Evolutionary conservation across 2,888 invertebrate species (phyloP).

Genomic region (Sepioteuthis lessoniana): DNA sequence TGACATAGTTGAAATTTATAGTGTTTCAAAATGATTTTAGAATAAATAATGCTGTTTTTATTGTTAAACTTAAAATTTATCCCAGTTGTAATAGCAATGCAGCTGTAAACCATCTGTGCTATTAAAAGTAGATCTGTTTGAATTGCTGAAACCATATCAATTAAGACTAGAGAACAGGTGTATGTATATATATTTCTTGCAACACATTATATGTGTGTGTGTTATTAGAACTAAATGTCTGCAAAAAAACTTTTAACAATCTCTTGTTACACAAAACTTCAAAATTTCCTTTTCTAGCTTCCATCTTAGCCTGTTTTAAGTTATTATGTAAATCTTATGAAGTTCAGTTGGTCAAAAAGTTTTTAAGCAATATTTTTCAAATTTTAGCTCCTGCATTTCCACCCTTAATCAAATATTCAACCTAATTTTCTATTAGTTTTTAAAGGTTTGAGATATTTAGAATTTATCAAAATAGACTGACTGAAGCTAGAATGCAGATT

Average conservation of each 20-base stretch:
- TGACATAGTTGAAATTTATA: not conserved
- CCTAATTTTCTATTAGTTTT: too few relatives aligned
- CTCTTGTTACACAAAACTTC: not conserved
- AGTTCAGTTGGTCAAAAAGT: too few relatives aligned
- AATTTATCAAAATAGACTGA: too few relatives aligned
- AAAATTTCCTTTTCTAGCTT: not conserved
- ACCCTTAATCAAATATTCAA: too few relatives aligned
- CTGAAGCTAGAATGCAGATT: too few relatives aligned
- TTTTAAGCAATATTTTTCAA: too few relatives aligned
- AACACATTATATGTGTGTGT: too few relatives aligned
- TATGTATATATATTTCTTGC: too few relatives aligned
- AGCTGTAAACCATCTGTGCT: not conserved
- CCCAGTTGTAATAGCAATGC: not conserved
- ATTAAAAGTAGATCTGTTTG: not conserved
- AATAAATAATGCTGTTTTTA: not conserved
- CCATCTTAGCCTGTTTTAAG: not conserved
- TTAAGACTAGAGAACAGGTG: not conserved
- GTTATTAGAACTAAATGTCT: not conserved
- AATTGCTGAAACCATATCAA: not conserved
- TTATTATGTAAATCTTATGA: too few relatives aligned
- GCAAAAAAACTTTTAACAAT: not conserved
- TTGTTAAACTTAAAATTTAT: not conserved
- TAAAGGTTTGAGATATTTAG: too few relatives aligned
- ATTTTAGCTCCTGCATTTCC: too few relatives aligned
- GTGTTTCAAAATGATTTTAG: too few relatives aligned